These are phyloP conservation scores for Steatocranus sp. DNA, from an alignment of 2,797 vertebrate genomes.

Conservation along the genomic window DNA sequence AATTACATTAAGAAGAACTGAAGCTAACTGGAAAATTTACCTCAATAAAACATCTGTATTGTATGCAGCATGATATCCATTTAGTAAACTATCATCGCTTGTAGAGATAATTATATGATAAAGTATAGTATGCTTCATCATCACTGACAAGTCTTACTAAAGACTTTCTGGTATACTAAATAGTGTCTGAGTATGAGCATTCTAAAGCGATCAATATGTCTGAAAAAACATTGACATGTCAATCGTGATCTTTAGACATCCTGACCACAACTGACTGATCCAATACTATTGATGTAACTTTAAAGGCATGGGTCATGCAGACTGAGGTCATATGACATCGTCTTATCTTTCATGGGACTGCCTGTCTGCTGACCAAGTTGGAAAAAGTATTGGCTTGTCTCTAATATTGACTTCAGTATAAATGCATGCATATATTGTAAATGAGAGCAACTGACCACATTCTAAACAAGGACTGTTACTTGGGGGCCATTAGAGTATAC, in stretches of 20 bases:
- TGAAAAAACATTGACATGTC: neutral
- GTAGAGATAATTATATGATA: neutral
- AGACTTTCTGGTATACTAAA: neutral
- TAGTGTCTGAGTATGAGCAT: neutral
- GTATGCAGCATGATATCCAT: neutral
- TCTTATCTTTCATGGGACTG: neutral
- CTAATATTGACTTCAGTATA: neutral
- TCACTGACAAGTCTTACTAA: neutral
- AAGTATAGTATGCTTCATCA: neutral
- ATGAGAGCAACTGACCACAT: neutral
- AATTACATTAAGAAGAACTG: neutral
- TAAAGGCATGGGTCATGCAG: conserved; percentile 12
- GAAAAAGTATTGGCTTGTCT: neutral
- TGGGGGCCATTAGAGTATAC: neutral
- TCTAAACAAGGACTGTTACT: neutral
- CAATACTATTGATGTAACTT: neutral
- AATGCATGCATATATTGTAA: neutral
- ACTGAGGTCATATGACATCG: neutral
- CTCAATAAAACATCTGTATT: neutral
- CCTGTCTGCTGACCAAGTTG: neutral
- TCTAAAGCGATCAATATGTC: neutral
- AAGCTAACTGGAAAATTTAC: neutral
- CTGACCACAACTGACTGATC: neutral
- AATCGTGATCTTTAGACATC: neutral
- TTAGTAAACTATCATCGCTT: neutral